Evolutionary conservation across 2,797 vertebrate species (phyloP).

Genomic region (Neosilurus mollespiculum): DNA sequence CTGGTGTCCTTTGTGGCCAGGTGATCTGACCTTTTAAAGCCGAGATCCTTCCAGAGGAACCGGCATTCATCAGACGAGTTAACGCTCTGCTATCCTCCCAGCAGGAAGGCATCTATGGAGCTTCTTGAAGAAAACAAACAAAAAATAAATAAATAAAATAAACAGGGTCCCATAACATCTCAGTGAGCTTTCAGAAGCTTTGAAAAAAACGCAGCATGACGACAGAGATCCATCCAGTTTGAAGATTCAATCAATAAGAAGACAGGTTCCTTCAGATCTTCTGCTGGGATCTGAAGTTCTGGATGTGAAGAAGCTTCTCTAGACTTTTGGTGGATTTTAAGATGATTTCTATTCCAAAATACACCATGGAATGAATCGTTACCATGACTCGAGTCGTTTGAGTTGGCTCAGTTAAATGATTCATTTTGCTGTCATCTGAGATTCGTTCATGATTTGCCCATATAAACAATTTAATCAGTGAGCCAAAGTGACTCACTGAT

Average conservation of each 20-base stretch:
- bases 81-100: slow-evolving; percentile 44
- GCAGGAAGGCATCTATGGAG: slow-evolving; percentile 44
- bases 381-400: not conserved
- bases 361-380: not conserved
- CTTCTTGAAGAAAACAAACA: not conserved
- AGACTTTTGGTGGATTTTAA: not conserved
- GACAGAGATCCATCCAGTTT: not conserved
- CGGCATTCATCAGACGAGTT: slow-evolving; percentile 50
- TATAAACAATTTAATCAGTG: not conserved
- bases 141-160: not conserved
- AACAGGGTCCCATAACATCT: not conserved
- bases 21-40: slow-evolving; percentile 51
- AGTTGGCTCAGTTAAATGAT: not conserved
- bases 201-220: slow-evolving; percentile 9
- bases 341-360: not conserved
- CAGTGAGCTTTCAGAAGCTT: not conserved
- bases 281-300: not conserved
- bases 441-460: not conserved
- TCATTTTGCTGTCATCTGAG: not conserved
- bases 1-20: slow-evolving; percentile 31
- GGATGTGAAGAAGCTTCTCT: not conserved
- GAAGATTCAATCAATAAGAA: not conserved
- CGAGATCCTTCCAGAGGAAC: slow-evolving; percentile 45
- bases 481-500: not conserved
- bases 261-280: not conserved